These are phyloP conservation scores for Drosophila ironensis DNA, from an alignment of 1,140 invertebrate species.

Conservation along the genomic window DNA sequence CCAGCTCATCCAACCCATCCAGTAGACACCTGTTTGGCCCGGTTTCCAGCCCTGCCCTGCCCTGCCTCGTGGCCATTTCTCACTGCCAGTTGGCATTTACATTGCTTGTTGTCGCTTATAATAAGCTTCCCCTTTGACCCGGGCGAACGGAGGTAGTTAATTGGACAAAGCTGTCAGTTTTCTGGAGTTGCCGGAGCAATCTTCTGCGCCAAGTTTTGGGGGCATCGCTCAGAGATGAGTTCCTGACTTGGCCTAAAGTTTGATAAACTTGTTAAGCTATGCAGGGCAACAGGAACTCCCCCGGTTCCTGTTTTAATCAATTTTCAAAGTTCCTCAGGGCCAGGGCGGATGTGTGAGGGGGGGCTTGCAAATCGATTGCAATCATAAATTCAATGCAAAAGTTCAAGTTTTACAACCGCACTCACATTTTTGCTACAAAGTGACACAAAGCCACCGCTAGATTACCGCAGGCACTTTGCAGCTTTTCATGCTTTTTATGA, in stretches of 20 bases:
- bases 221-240: constrained; percentile 15
- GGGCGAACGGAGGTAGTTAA: constrained; percentile 17
- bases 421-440: constrained; percentile 15
- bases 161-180: constrained; percentile 36
- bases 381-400: constrained; percentile 19
- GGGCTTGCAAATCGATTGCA: constrained; percentile 17
- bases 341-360: not conserved
- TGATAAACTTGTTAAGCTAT: constrained; percentile 12
- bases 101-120: constrained; percentile 38
- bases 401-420: constrained; percentile 7
- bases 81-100: constrained; percentile 47
- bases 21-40: constrained; percentile 39
- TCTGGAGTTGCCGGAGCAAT: not conserved
- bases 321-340: not conserved
- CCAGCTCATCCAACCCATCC: not conserved
- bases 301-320: not conserved
- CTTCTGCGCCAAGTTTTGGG: constrained; percentile 12
- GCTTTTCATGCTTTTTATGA: constrained; percentile 40
- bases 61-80: constrained; percentile 32
- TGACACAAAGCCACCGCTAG: constrained; percentile 26
- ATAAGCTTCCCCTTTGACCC: constrained; percentile 33
- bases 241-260: constrained; percentile 15
- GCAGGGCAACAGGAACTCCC: too few relatives aligned
- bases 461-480: constrained; percentile 39
- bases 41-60: constrained; percentile 16